Evolutionary conservation across 2,797 vertebrate species (phyloP), one percentile per base, ranked within the genome.

Genomic region (Phylloscopus collybita): DNA sequence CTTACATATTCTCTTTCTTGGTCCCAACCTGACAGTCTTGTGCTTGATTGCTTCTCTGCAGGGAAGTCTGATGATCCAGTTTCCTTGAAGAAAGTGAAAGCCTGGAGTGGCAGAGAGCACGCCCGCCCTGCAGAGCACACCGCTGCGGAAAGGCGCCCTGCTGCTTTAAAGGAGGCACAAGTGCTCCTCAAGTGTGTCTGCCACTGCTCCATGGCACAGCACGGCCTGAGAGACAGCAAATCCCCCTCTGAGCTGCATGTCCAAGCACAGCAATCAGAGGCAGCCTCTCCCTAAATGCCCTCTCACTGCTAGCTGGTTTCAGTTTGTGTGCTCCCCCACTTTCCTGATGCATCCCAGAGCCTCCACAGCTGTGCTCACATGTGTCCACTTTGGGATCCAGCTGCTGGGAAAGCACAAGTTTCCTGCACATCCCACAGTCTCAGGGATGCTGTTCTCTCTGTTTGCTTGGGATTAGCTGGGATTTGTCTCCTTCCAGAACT

Each of bases 11-110:
- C 80, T 60, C 60, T 49, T 59, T 32, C 74, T 51, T 72, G 76
- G 85, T 69, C 80, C 92, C 80, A 90, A n/a, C 73, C 91, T 61
- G 62, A 6, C 26, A 38, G 59, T 17, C 40, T 50, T 32, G 18
- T 60, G 82, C 89, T 54, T 96, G 93, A 95, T 95, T 96, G 89
- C 95, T 23, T 84, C 91, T 92, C 95, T 70, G 85, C 96, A 88
- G 95, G 93, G 92, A 81, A 92, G 75, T 53, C 66, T 93, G 92
- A 59, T 70, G 82, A 80, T 95, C 62, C 70, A 14, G 25, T 90
- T 94, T 65, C 86, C 85, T 80, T 80, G 81, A 88, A 79, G 92
- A 51, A 81, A 47, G 92, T 91, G 79, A 95, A 95, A 86, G 85
- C 54, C 56, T 29, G 75, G 87, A 86, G 75, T 86, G 76, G 47